Evolutionary conservation across 2,888 invertebrate genomes (phyloP).

Genomic region (Chromoteleia sp.): DNA sequence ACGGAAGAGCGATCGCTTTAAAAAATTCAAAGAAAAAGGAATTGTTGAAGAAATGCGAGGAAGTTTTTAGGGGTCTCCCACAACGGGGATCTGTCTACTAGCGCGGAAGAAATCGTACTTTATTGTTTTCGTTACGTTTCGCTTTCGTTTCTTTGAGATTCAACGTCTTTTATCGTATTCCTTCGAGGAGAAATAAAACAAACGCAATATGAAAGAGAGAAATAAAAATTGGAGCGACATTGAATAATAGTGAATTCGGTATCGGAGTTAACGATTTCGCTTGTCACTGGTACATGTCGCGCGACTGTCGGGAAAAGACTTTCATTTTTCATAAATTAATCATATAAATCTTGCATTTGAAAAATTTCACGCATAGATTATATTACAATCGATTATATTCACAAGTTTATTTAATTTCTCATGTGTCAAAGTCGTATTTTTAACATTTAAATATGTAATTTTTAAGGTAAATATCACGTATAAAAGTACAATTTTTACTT

Average conservation of each 20-base stretch:
- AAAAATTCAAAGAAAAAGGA: constrained; percentile 25
- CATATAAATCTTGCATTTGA: constrained; percentile 3
- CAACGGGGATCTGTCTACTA: constrained; percentile 69
- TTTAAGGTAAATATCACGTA: too few relatives aligned
- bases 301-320: constrained; percentile 6
- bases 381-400: not conserved
- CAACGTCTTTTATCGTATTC: constrained; percentile 64
- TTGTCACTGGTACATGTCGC: constrained; percentile 17
- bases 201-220: constrained; percentile 59
- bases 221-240: constrained; percentile 68
- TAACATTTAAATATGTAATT: too few relatives aligned
- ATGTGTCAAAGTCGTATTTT: too few relatives aligned
- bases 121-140: constrained; percentile 82
- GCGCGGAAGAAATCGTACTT: constrained; percentile 80
- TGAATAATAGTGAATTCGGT: constrained; percentile 76
- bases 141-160: constrained; percentile 70
- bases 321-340: constrained; percentile 14
- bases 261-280: constrained; percentile 38
- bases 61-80: constrained; percentile 44
- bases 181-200: constrained; percentile 62
- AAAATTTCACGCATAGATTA: not conserved
- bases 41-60: constrained; percentile 40
- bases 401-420: too few relatives aligned
- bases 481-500: too few relatives aligned
- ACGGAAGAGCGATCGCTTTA: not conserved